These are phyloP conservation scores for Caranx melampygus DNA, from an alignment of 2,113 vertebrate species.

Conservation along the genomic window DNA sequence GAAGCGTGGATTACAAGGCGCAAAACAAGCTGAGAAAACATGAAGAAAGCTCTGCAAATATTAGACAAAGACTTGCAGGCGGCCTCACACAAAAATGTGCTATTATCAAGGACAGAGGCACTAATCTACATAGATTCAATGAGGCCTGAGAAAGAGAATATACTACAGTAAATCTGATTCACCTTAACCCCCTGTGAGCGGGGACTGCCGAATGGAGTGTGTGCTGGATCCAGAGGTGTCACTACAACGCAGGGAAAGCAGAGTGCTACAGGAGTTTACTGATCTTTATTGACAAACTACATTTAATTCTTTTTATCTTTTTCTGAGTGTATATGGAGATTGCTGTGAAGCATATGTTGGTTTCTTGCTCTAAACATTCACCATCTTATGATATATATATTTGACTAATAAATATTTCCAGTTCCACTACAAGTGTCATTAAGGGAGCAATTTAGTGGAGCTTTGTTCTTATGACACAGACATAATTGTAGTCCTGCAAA, in stretches of 20 bases:
- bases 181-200: slow-evolving; percentile 23
- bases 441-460: neutral
- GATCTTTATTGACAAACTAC: slow-evolving; percentile 37
- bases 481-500: too few relatives aligned
- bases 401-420: neutral
- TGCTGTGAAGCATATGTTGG: slow-evolving; percentile 12
- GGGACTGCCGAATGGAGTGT: slow-evolving; percentile 42
- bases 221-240: slow-evolving; percentile 36
- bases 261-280: slow-evolving; percentile 19
- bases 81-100: slow-evolving; percentile 18
- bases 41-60: slow-evolving; percentile 55
- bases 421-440: neutral
- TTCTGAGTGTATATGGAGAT: neutral
- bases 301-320: neutral
- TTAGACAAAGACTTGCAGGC: slow-evolving; percentile 31
- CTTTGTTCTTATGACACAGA: too few relatives aligned
- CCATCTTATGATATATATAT: slow-evolving; percentile 4
- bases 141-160: slow-evolving; percentile 39
- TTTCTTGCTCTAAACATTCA: neutral
- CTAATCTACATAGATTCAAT: slow-evolving; percentile 53
- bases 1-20: slow-evolving; percentile 40
- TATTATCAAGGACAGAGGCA: slow-evolving; percentile 33
- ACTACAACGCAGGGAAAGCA: slow-evolving; percentile 21
- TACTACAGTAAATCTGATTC: slow-evolving; percentile 50
- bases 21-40: slow-evolving; percentile 44